Evolutionary conservation across 2,888 invertebrate genomes (phyloP).

Genomic region (Tenthredo amoena): DNA sequence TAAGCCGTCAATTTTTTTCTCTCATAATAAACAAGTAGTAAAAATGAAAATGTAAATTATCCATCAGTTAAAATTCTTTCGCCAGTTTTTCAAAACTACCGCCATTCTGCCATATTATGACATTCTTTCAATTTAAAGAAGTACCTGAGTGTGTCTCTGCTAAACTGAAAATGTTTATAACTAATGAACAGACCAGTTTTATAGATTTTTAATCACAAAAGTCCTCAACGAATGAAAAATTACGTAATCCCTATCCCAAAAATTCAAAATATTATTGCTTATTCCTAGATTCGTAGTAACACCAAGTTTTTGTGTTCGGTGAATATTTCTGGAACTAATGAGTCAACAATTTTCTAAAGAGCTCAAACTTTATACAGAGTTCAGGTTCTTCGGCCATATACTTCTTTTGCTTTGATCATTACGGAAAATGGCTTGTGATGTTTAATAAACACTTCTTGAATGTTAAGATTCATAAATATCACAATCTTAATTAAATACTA

Average conservation of each 20-base stretch:
- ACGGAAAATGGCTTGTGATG: constrained; percentile 1
- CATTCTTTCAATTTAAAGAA: not conserved
- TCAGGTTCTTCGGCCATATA: not conserved
- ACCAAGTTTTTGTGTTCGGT: not conserved
- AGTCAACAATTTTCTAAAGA: not conserved
- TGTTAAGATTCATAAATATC: constrained; percentile 38
- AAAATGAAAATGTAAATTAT: not conserved
- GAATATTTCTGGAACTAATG: not conserved
- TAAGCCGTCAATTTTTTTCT: not conserved
- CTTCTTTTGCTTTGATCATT: not conserved
- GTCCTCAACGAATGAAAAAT: not conserved
- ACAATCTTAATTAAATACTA: constrained; percentile 37
- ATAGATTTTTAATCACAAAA: not conserved
- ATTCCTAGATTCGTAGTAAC: not conserved
- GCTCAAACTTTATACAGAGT: not conserved
- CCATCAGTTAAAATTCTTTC: not conserved
- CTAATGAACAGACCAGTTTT: not conserved
- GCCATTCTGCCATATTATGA: not conserved
- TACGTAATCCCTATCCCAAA: not conserved
- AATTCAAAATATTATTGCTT: not conserved
- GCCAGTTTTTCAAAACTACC: not conserved
- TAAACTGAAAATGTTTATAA: not conserved
- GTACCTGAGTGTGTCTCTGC: not conserved
- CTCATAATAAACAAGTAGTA: not conserved
- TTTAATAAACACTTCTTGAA: not conserved